Conservation (phyloP, 2,113 vertebrate species). For the Proteles cristata region DNA sequence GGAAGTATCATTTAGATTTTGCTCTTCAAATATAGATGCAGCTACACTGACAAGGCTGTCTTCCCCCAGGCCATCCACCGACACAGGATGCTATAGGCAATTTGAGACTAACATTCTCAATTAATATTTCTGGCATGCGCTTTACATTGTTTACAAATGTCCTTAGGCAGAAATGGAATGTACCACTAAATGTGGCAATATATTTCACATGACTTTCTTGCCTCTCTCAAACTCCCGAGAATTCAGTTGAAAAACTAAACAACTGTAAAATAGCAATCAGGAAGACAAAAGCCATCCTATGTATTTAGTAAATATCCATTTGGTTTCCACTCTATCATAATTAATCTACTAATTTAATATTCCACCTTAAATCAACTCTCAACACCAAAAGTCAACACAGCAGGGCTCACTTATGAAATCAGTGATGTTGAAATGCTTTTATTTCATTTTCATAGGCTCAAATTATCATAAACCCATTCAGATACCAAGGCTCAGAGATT, state of each 20-base stretch:
- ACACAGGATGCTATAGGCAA: slow-evolving; percentile 41
- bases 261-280: not conserved
- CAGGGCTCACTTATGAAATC: not conserved
- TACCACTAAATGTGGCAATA: not conserved
- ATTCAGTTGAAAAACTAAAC: slow-evolving; percentile 25
- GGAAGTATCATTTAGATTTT: slow-evolving; percentile 56
- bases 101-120: slow-evolving; percentile 52
- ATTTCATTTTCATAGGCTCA: slow-evolving; percentile 36
- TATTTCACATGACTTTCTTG: slow-evolving; percentile 6
- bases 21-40: slow-evolving; percentile 63
- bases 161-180: not conserved
- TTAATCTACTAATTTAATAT: slow-evolving; percentile 20
- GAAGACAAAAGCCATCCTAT: slow-evolving; percentile 3
- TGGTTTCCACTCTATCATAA: slow-evolving; percentile 20
- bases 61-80: slow-evolving; percentile 38
- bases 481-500: not conserved
- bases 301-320: not conserved
- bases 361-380: slow-evolving; percentile 4
- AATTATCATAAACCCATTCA: slow-evolving; percentile 21
- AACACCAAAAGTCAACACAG: slow-evolving; percentile 11
- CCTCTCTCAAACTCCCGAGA: not conserved
- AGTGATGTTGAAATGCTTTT: not conserved
- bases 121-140: slow-evolving; percentile 52
- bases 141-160: slow-evolving; percentile 54
- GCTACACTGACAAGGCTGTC: slow-evolving; percentile 46